Conservation (phyloP, 2,113 vertebrate genomes). For the Prunella himalayana region DNA sequence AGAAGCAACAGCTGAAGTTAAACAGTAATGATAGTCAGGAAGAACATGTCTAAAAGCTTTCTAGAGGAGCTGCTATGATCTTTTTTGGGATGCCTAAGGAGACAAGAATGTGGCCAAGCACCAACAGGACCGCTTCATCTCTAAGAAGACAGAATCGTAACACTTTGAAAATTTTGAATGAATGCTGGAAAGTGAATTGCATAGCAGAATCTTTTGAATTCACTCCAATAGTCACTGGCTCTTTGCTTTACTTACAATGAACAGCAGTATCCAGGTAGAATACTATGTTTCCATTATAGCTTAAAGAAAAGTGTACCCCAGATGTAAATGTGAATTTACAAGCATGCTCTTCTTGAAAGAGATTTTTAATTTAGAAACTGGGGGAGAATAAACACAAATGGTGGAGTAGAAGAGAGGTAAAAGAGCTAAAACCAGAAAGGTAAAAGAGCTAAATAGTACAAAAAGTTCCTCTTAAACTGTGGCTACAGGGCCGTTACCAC, state of each 20-base stretch:
- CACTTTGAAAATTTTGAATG: not conserved
- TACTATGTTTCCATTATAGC: not conserved
- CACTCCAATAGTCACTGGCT: not conserved
- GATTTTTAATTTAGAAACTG: not conserved
- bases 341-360: not conserved
- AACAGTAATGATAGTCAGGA: not conserved
- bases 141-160: not conserved
- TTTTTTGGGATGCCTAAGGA: not conserved
- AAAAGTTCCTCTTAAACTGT: not conserved
- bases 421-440: not conserved
- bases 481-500: fast-evolving
- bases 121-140: not conserved
- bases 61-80: not conserved
- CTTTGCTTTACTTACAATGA: not conserved
- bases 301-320: not conserved
- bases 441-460: not conserved
- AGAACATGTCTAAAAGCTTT: not conserved
- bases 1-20: not conserved
- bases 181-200: not conserved
- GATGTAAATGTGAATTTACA: not conserved
- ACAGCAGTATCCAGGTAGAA: not conserved
- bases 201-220: not conserved
- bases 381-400: not conserved
- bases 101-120: fast-evolving
- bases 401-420: not conserved